Base-by-base conservation (phyloP, 1,140 invertebrate genomes). In the Drosophila littoralis region DNA sequence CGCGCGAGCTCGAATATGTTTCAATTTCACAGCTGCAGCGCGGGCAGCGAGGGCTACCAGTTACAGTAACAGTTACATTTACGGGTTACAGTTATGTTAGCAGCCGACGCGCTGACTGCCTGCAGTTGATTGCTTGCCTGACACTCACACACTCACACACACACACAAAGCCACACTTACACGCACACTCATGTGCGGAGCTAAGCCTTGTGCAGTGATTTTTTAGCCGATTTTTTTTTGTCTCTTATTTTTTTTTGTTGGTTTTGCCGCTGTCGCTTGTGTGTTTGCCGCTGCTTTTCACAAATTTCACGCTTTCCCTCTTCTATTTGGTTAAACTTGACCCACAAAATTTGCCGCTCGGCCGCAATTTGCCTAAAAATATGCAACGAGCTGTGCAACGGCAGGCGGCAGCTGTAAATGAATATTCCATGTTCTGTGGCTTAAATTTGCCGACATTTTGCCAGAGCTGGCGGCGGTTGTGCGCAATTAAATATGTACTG, bases 291-390 rank as follows among this genome's bases (percentile, higher is more conserved):
- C 46, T 60, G 65, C 55, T 61, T 77, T 69, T 69, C 58, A 60
- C 46, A 69, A 61, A 65, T 64, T 64, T 64, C 64, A 36, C 64
- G 33, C 63, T 57, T 52, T 52, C 51, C 58, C 10, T 52, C 70
- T 52, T 71, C 68, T 61, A 78, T 69, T 85, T 58, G 70, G 45
- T 60, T 85, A 81, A 88, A 82, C 83, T 88, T 88, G 83, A 88
- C 83, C 83, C 83, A 88, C 63, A 86, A 82, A 82, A 58, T 3
- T 7, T 5, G 38, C 12, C 7, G 57, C n/a, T 6, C 28, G 36
- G 22, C 22, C 35, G 28, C 22, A 36, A 36, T 35, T 36, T 40
- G 52, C n/a, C 55, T 17, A 33, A 54, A 63, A 63, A 46, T 55
- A 63, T 70, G 48, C 67, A 70, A 46, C 17, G 35, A 50, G 13